A percentile compares a stretch with the other conserved stretches of the same genome.
These are phyloP conservation scores for Campopleginae sp. DNA, from an alignment of 2,888 invertebrate genomes.

Conservation along the genomic window DNA sequence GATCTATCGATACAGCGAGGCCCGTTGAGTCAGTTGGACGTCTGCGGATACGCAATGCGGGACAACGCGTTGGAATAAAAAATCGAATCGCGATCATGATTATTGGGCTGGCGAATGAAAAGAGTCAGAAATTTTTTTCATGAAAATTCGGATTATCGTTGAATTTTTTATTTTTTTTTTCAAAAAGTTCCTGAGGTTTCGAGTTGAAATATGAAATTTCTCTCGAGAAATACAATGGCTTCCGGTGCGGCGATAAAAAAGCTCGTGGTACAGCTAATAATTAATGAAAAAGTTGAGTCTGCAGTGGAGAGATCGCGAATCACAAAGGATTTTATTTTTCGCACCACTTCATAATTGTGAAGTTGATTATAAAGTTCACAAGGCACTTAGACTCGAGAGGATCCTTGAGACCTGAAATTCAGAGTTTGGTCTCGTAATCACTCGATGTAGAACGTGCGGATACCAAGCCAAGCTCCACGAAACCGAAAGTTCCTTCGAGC, in stretches of 20 bases:
- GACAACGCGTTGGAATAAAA: not conserved
- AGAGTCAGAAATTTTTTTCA: too few relatives aligned
- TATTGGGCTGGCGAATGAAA: not conserved
- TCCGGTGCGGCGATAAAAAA: not conserved
- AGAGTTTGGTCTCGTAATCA: not conserved
- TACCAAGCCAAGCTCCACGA: not conserved
- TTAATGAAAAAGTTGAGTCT: not conserved
- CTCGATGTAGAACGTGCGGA: slow-evolving; percentile 5
- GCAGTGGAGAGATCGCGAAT: not conserved
- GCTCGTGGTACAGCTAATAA: not conserved
- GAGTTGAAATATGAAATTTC: not conserved
- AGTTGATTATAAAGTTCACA: not conserved
- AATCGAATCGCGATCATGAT: not conserved
- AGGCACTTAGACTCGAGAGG: not conserved
- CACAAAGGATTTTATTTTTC: not conserved
- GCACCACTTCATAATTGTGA: not conserved
- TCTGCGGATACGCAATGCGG: not conserved
- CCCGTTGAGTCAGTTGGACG: not conserved
- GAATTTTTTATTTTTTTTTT: too few relatives aligned
- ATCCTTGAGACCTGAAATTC: not conserved
- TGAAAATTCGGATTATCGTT: not conserved
- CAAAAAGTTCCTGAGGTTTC: not conserved
- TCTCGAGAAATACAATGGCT: not conserved
- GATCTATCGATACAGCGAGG: slow-evolving; percentile 50
- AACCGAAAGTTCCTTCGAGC: slow-evolving; percentile 15